phyloP scores from a whole-genome alignment of 2,888 invertebrate genomes.

The Pristionchus exspectatus region DNA sequence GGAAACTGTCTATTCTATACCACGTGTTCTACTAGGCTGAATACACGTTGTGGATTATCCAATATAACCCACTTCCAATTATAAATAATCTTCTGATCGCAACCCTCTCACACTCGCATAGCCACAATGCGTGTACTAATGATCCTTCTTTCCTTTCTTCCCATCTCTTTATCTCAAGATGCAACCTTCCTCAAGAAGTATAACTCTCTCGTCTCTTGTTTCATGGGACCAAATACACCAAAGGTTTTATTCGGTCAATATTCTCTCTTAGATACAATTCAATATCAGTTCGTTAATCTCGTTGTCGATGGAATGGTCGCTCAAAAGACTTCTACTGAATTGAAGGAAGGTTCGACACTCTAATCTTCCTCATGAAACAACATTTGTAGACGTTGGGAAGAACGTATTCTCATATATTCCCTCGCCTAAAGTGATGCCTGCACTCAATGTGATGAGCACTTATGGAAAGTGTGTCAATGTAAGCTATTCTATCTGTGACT shows the following conservation, averaged over 20 bases:
- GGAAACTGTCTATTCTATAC: too few relatives aligned
- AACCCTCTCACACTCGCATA: background rate
- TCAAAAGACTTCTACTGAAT: background rate
- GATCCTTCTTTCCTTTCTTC: background rate
- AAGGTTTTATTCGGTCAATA: background rate
- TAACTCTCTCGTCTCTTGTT: background rate
- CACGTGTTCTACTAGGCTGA: too few relatives aligned
- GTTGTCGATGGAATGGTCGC: background rate
- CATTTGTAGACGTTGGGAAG: background rate
- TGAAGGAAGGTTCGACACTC: background rate
- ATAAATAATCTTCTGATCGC: constrained; percentile 1
- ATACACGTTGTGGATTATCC: background rate
- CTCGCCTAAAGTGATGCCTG: background rate
- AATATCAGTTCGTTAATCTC: background rate
- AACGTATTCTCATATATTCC: background rate
- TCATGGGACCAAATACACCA: background rate
- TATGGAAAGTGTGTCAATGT: background rate
- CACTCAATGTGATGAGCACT: background rate
- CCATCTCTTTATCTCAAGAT: background rate
- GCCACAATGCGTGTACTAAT: background rate
- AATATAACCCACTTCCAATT: background rate
- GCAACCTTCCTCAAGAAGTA: constrained; percentile 33
- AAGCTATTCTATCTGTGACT: background rate
- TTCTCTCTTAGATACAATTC: background rate
- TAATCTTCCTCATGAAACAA: background rate